Evolutionary conservation across 2,888 invertebrate genomes (phyloP).

Genomic region (Limnephilus lunatus): DNA sequence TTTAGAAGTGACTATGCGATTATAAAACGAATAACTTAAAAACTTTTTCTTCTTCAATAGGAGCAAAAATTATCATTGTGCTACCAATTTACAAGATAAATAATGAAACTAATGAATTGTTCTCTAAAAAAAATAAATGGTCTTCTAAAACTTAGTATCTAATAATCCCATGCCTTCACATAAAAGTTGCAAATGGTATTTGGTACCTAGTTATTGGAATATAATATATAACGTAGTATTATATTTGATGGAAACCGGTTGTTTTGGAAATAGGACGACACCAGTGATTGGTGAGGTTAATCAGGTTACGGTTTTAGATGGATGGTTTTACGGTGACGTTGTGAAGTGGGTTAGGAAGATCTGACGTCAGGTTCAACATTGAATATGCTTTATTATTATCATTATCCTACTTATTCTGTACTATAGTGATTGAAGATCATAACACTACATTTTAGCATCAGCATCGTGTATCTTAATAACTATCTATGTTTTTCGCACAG

Average conservation of each 20-base stretch:
- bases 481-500: neutral
- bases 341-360: neutral
- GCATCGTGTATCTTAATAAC: neutral
- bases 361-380: neutral
- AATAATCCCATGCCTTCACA: no score
- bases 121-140: no score
- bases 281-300: neutral
- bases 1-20: no score
- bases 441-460: neutral
- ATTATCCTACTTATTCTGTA: no score
- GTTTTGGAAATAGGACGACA: neutral
- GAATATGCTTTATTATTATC: neutral
- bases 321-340: neutral
- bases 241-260: neutral
- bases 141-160: no score
- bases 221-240: no score
- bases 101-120: no score
- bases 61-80: no score
- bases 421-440: neutral
- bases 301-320: neutral
- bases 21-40: no score
- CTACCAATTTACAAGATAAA: no score
- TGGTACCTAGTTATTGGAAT: no score
- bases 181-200: neutral
- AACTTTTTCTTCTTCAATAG: no score